phyloP scores from a whole-genome alignment of 1,140 invertebrate genomes.

The Odontomachus brunneus region DNA sequence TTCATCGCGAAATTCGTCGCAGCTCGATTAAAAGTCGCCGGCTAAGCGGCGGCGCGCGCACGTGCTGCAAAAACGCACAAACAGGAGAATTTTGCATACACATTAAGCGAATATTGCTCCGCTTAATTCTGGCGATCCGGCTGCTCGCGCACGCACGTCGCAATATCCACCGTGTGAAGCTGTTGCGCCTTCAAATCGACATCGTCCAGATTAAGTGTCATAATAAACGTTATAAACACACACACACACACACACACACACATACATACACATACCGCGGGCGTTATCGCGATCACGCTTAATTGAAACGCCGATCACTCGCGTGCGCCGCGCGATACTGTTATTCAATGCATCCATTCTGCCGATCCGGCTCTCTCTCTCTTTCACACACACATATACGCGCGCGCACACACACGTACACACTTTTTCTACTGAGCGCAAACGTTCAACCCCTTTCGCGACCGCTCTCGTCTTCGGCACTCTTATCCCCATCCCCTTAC shows the following conservation, averaged over 20 bases:
- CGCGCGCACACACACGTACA: too few species aligned
- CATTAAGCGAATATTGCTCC: neutral
- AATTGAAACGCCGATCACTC: slow-evolving; percentile 12
- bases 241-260: too few species aligned
- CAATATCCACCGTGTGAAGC: neutral
- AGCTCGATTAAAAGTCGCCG: slow-evolving; percentile 48
- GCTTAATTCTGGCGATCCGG: neutral
- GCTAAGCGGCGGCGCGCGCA: slow-evolving; percentile 9
- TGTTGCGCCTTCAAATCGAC: neutral
- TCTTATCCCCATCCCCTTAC: slow-evolving; percentile 1
- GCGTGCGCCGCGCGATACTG: neutral
- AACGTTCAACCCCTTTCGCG: slow-evolving; percentile 34
- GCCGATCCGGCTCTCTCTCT: slow-evolving; percentile 1
- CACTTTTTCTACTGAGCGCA: neutral
- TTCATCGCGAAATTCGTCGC: neutral
- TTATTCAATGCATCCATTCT: slow-evolving; percentile 33
- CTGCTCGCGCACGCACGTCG: neutral
- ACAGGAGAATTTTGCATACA: slow-evolving; percentile 29
- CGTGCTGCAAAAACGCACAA: slow-evolving; percentile 3
- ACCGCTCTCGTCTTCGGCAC: slow-evolving; percentile 13
- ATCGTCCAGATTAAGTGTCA: neutral
- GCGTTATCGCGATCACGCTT: slow-evolving; percentile 1
- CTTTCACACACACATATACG: too few species aligned
- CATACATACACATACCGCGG: too few species aligned
- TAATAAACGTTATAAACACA: slow-evolving; percentile 11